Base-by-base conservation (phyloP, 2,888 invertebrate genomes). In the Megamerina dolium region DNA sequence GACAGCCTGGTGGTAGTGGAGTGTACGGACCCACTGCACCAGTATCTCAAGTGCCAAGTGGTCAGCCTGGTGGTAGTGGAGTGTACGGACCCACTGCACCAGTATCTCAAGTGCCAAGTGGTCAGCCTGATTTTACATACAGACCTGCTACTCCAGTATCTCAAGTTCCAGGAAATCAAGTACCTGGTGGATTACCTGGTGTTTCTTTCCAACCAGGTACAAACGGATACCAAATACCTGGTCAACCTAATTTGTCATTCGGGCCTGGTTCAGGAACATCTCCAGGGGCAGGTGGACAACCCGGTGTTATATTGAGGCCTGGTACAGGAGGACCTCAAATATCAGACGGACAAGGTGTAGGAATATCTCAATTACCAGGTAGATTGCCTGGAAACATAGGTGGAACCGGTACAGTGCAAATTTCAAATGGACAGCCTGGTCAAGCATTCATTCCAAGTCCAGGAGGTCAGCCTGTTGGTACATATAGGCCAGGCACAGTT, bases 191-290 rank as follows among this genome's bases (percentile, higher is more conserved):
- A 16, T 43, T 42, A 23, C 41, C 43, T 6, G 51, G 43, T 18
- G 5, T 8, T 30, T 41, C 51, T 20, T 26, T 33, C 6, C 46
- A 50, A 4, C 49, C 53, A 2, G 47, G 48, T 12, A 48, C 37
- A 23, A 5, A 21, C 3, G 33, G 12, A 4, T 45, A 46, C 8
- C 45, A 46, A 3, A 50, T 52, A 2, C 39, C 36, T 1, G 46
- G 26, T 5, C 49, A 45, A 17, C 49, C 46, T 9, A 54, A 50
- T n/a, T n/a, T n/a, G n/a, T n/a, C n/a, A n/a, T n/a, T n/a, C n/a
- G n/a, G n/a, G 13, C 37, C 45, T 6, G 49, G 39, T 8, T 14
- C 3, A 5, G 43, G 41, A 10, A 41, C 30, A 8, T 50, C 40
- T n/a, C 18, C 40, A n/a, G 50, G 49, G 18, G 13, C 17, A 3